Base-by-base conservation (phyloP, 1,140 invertebrate genomes). In the Drosophila cardini region DNA sequence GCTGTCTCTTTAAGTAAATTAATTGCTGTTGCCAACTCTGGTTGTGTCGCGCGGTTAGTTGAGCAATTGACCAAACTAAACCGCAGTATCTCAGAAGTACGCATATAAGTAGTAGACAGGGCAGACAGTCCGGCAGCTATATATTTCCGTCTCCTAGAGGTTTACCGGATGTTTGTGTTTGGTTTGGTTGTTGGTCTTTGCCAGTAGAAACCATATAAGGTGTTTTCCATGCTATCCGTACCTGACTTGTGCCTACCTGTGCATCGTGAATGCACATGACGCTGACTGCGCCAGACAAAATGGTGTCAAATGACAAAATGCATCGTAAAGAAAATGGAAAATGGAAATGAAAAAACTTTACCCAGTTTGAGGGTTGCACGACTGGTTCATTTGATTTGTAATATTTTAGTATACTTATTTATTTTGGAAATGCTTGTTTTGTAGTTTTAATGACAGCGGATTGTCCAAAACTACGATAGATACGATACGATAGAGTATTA, bases 261-360 rank as follows among this genome's bases (percentile, higher is more conserved):
- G 21, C 21, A 4, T 32, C 4, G 26, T 55, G 16, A 45, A 43
- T 74, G 58, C 68, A 76, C 67, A 36, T 63, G 53, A 53, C 63
- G 83, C 64, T 61, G 58, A 36, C 72, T 70, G 67, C 43, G 26
- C 32, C 71, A 82, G 82, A 78, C 83, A 73, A 87, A 86, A 85
- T 87, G 76, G 82, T 87, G 82, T 87, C 82, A 82, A 87, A 86
- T 86, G 83, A 73, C 83, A 87, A 87, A 86, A 76, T 78, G 83
- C 82, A 86, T 72, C 83, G 82, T 79, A 86, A 85, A 81, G 62
- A 68, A 45, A 86, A 85, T 78, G 62, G 68, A 45, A 53, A 58
- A 58, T 16, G 60, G 53, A 77, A 84, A 80, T 83, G 69, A 60
- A 65, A 78, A 68, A 78, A 42, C 60, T 63, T 71, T 46, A 43